Percentiles rank a stretch among this genome's conserved stretches.
phyloP scores from a whole-genome alignment of 2,888 invertebrate genomes.

The Chloroclysta siterata region DNA sequence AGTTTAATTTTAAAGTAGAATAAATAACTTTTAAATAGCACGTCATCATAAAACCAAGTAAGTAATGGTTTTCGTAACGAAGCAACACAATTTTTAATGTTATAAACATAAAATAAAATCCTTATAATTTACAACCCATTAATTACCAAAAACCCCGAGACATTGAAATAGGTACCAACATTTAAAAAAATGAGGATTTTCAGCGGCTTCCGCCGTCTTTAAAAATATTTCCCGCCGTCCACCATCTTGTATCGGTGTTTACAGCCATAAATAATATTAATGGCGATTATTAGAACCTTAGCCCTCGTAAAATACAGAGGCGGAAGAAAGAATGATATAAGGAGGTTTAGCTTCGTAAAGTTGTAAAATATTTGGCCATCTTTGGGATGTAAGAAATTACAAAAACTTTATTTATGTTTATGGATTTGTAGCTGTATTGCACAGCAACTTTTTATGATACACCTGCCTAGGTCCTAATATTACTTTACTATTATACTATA shows the following conservation, averaged over 20 bases:
- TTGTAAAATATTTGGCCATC: conserved; percentile 10
- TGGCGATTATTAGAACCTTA: conserved; percentile 32
- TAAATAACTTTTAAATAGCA: no score
- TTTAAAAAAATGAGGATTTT: conserved; percentile 1
- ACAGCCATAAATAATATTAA: conserved; percentile 46
- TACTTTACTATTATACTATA: no score
- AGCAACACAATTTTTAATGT: neutral
- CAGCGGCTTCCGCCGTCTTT: conserved; percentile 15
- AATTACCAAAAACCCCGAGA: conserved; percentile 2
- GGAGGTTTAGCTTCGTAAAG: conserved; percentile 13
- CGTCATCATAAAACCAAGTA: neutral
- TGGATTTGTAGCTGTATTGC: no score
- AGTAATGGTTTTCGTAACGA: neutral
- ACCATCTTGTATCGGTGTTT: conserved; percentile 47
- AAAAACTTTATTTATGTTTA: no score
- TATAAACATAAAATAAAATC: neutral
- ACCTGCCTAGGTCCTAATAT: no score
- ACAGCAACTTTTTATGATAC: no score
- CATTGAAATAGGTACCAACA: neutral
- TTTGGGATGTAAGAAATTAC: neutral
- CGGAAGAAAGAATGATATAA: conserved; percentile 11
- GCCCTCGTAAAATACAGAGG: conserved; percentile 35
- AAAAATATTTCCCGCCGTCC: conserved; percentile 26
- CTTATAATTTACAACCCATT: conserved; percentile 8
- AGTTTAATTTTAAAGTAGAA: no score